Evolutionary conservation across 2,888 invertebrate species (phyloP), one percentile per base, ranked within the genome.

Genomic region (Physocephala rufipes): DNA sequence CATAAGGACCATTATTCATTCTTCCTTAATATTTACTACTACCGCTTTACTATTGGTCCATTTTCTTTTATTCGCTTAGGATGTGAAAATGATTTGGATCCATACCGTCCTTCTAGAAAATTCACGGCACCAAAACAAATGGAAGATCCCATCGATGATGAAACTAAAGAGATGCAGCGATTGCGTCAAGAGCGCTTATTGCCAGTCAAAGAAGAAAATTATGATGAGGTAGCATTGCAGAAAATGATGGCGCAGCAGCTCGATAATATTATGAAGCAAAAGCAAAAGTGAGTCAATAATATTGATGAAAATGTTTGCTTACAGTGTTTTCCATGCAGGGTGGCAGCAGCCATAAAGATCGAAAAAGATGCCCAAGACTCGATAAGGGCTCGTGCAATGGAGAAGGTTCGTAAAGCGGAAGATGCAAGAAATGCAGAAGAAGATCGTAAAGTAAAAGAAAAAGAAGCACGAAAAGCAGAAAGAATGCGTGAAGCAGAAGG

Each of bases 51-150:
- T n/a, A n/a, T n/a, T n/a, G n/a, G n/a, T n/a, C n/a, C n/a, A n/a
- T n/a, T n/a, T n/a, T n/a, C n/a, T n/a, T n/a, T n/a, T n/a, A n/a
- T n/a, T n/a, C n/a, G n/a, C n/a, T n/a, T n/a, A n/a, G n/a, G n/a
- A n/a, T n/a, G n/a, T n/a, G n/a, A n/a, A n/a, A n/a, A n/a, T 78
- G 89, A 90, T 81, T 88, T 92, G 87, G 89, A 91, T 76, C 90
- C 92, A 77, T 88, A 89, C 84, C 90, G 92, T 81, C 90, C 91
- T 80, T 89, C 91, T 82, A 89, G 92, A 83, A 90, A 90, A 85
- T 92, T 92, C 87, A 89, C 90, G 83, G 87, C 87, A 74, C 89
- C 88, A 70, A 85, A 87, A 79, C 84, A 85, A 68, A 86, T 90
- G 84, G 90, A 90, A 76, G 90, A 90, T 79, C 89, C 89, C 1